Conservation (phyloP, 2,797 vertebrate species). For the Gallinago stenura region DNA sequence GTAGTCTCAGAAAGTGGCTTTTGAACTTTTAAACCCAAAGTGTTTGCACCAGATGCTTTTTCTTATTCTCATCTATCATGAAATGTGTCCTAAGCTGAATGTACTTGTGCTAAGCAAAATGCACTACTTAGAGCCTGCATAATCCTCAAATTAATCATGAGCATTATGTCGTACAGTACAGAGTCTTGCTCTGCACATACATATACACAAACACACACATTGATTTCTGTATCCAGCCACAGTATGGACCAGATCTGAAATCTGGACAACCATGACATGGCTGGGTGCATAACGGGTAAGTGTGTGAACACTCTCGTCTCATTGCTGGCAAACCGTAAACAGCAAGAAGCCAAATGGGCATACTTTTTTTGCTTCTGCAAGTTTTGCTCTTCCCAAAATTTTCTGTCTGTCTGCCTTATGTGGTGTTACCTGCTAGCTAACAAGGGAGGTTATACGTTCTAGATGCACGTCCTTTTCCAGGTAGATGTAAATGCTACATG, state of each 20-base stretch:
- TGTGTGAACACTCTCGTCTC: not conserved
- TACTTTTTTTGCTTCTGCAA: not conserved
- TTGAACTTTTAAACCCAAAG: not conserved
- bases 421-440: fast-evolving
- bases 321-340: not conserved
- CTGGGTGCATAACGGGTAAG: not conserved
- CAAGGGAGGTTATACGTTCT: not conserved
- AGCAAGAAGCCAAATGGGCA: not conserved
- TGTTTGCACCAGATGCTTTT: not conserved
- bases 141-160: not conserved
- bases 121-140: not conserved
- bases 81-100: not conserved
- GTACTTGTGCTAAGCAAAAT: not conserved
- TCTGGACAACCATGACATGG: not conserved
- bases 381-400: not conserved
- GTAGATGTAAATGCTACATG: not conserved
- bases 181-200: not conserved
- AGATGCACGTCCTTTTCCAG: not conserved
- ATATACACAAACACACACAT: fast-evolving
- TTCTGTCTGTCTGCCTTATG: not conserved
- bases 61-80: not conserved
- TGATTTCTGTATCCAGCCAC: not conserved
- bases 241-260: not conserved
- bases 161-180: fast-evolving
- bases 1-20: not conserved